Base-by-base conservation (phyloP, 2,888 invertebrate species). In the Eumerus sabulonum region DNA sequence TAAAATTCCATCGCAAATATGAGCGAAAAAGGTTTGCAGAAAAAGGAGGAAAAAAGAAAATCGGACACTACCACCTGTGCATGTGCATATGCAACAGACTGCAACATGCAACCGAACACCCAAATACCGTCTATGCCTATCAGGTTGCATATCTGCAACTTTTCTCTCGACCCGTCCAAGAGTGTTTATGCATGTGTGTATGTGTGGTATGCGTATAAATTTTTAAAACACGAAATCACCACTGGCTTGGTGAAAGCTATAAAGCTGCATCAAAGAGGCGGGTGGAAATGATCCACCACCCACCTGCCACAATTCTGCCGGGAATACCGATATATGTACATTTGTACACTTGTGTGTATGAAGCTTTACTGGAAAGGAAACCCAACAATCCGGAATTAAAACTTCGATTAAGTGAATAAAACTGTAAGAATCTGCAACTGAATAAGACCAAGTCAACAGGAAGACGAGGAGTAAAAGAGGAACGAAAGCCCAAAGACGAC, bases 321-420 rank as follows among this genome's bases (percentile, higher is more conserved):
- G 27, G 27, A 4, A 27, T 27, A 27, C 2, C 7, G 27, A 7
- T 7, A 27, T 27, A 7, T n/a, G n/a, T n/a, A n/a, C n/a, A 27
- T 4, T 27, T 27, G 27, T 7, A 27, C 7, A 7, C 2, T 4
- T 27, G 27, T 27, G 7, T 27, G 27, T 27, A 27, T 27, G 27
- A 4, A 4, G 27, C 27, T 27, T 4, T 27, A 27, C 27, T 4
- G 27, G 53, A 40, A 40, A n/a, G 35, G 16, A 38, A 50, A 66
- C 45, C 62, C 27, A 68, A 70, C 57, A 64, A 63, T 56, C 19
- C 54, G 48, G 54, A 70, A 74, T 74, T 60, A 79, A 74, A 79
- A 74, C 63, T 79, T 74, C 74, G 79, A 74, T 79, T 74, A 70
- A 59, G 48, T 50, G 70, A 79, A 63, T 73, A 73, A 59, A 63